These are phyloP conservation scores for Diplodus sargus DNA, from an alignment of 2,797 vertebrate genomes.

Conservation along the genomic window DNA sequence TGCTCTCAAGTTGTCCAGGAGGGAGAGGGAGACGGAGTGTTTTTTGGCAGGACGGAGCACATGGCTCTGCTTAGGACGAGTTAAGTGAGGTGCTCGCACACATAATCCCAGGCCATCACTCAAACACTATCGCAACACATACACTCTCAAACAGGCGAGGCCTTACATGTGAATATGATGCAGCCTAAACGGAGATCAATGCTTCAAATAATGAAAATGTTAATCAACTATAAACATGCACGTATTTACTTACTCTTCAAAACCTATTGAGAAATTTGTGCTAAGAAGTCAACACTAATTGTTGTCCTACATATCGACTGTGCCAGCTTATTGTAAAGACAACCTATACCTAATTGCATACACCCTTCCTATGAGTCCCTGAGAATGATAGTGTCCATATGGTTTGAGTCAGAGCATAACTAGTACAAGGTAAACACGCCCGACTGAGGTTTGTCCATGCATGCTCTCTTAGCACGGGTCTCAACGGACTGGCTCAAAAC, in stretches of 20 bases:
- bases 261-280: slow-evolving; percentile 9
- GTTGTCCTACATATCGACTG: background rate
- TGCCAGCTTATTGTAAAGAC: slow-evolving; percentile 29
- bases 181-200: slow-evolving; percentile 40
- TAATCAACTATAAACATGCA: slow-evolving; percentile 18
- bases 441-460: slow-evolving; percentile 80
- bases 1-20: slow-evolving; percentile 84
- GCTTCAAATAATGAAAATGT: slow-evolving; percentile 25
- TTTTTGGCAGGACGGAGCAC: slow-evolving; percentile 83
- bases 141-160: slow-evolving; percentile 14
- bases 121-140: slow-evolving; percentile 40
- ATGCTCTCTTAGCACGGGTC: slow-evolving; percentile 67
- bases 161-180: slow-evolving; percentile 13
- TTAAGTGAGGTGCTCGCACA: slow-evolving; percentile 62
- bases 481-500: slow-evolving; percentile 74
- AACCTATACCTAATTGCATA: slow-evolving; percentile 4
- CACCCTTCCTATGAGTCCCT: slow-evolving; percentile 13
- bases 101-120: slow-evolving; percentile 55
- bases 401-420: slow-evolving; percentile 58
- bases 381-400: slow-evolving; percentile 66
- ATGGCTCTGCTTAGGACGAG: slow-evolving; percentile 86
- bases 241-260: slow-evolving; percentile 7
- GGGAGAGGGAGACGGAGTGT: slow-evolving; percentile 79
- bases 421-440: slow-evolving; percentile 71
- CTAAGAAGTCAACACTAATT: slow-evolving; percentile 1